These are phyloP conservation scores for Ophiothrix spiculata DNA, from an alignment of 35 echinoderm and acorn worm species.

Conservation along the genomic window DNA sequence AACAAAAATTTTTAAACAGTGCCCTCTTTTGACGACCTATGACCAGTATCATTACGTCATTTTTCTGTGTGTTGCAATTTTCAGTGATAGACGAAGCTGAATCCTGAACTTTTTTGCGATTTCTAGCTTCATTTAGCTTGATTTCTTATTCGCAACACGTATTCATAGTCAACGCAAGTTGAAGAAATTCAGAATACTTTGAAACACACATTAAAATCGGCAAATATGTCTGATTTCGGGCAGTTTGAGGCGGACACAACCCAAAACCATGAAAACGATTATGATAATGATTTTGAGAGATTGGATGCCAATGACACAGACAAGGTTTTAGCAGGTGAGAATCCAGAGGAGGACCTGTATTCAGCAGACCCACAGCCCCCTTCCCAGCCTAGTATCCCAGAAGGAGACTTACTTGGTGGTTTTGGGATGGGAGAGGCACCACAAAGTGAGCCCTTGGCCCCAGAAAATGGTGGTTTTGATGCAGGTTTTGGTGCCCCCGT, in stretches of 20 bases:
- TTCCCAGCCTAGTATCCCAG: constrained; percentile 32
- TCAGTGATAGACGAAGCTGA: background rate
- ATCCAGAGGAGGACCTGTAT: constrained; percentile 66
- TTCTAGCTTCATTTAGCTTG: background rate
- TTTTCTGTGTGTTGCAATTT: background rate
- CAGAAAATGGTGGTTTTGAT: constrained; percentile 17
- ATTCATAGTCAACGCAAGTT: background rate
- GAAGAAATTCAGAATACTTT: background rate
- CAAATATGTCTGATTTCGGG: constrained; percentile 29
- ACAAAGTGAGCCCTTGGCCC: background rate
- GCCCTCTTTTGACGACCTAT: background rate
- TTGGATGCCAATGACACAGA: constrained; percentile 38
- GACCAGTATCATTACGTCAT: constrained; percentile 4
- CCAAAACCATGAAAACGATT: constrained; percentile 17
- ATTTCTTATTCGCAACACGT: background rate
- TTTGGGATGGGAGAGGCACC: constrained; percentile 28
- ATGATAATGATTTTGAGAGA: constrained; percentile 53
- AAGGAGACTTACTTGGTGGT: constrained; percentile 43
- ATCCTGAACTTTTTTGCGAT: background rate
- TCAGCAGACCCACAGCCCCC: constrained; percentile 39
- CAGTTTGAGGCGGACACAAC: constrained; percentile 29
- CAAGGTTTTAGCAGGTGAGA: constrained; percentile 33
- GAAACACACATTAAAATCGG: background rate
- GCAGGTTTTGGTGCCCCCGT: constrained; percentile 9
- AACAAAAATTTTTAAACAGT: background rate